A percentile compares a stretch with the other conserved stretches of the same genome.
phyloP scores from a whole-genome alignment of 2,888 invertebrate species.

The Priocnemis perturbator region DNA sequence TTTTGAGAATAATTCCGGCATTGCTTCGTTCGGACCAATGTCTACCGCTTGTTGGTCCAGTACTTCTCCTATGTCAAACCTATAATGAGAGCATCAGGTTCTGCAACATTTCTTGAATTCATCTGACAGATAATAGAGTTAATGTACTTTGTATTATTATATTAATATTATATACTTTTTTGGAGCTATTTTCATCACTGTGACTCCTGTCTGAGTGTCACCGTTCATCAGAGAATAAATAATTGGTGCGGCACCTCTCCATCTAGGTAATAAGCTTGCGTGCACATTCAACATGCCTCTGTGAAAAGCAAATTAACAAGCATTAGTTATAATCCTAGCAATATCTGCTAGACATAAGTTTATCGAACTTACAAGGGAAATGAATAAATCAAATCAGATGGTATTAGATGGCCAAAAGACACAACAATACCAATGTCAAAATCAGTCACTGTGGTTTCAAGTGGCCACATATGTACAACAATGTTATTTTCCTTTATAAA shows the following conservation, averaged over 20 bases:
- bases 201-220: slow-evolving; percentile 87
- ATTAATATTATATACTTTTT: slow-evolving; percentile 75
- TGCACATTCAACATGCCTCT: slow-evolving; percentile 97
- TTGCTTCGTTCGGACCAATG: slow-evolving; percentile 79
- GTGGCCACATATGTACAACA: slow-evolving; percentile 82
- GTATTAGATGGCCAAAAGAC: slow-evolving; percentile 95
- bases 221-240: slow-evolving; percentile 90
- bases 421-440: slow-evolving; percentile 94
- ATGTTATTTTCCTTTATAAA: slow-evolving; percentile 82
- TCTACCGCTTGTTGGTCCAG: slow-evolving; percentile 78
- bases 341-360: not conserved
- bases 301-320: slow-evolving; percentile 59
- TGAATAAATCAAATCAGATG: slow-evolving; percentile 82
- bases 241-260: slow-evolving; percentile 96
- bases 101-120: slow-evolving; percentile 24
- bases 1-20: slow-evolving; percentile 81
- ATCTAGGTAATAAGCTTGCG: slow-evolving; percentile 92
- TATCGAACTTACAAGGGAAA: slow-evolving; percentile 85
- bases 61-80: slow-evolving; percentile 88
- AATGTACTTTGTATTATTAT: not conserved
- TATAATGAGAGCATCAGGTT: slow-evolving; percentile 50
- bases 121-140: slow-evolving; percentile 1
- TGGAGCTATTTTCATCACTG: slow-evolving; percentile 91
- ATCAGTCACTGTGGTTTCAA: slow-evolving; percentile 72
- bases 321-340: not conserved